Percentiles rank a stretch among this genome's conserved stretches.
Conservation (phyloP, 2,797 vertebrate species). For the Perodicticus potto region DNA sequence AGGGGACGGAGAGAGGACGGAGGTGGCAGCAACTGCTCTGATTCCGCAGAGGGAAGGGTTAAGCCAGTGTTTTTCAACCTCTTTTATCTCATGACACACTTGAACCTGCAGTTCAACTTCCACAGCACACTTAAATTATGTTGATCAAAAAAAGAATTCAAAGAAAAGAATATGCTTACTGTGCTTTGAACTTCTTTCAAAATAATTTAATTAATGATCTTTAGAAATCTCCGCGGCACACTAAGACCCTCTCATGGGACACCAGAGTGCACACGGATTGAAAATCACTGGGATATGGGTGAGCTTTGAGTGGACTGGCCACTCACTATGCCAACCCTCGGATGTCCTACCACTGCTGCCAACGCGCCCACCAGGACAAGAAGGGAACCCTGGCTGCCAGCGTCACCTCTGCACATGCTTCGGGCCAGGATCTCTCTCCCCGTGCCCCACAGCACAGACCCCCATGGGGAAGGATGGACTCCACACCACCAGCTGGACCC, state of each 20-base stretch:
- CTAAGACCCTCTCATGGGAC: no score
- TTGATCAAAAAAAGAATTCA: no score
- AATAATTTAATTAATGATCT: no score
- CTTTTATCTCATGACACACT: no score
- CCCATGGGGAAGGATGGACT: background rate
- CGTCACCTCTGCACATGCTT: background rate
- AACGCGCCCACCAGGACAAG: background rate
- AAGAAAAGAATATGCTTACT: no score
- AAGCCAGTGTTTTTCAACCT: no score
- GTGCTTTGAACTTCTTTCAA: no score
- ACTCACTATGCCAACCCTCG: background rate
- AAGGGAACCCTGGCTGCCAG: background rate
- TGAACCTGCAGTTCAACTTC: no score
- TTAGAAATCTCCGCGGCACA: no score
- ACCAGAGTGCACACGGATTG: no score
- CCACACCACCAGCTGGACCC: background rate
- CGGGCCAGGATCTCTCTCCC: background rate
- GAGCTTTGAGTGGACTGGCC: background rate
- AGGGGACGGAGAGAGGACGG: accelerated
- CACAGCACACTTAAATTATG: no score
- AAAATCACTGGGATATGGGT: no score
- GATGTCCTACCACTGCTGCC: background rate
- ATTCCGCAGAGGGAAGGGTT: background rate
- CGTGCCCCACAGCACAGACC: accelerated
- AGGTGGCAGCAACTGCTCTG: accelerated